Evolutionary conservation across 2,797 vertebrate species (phyloP).

Genomic region (Falco columbarius): DNA sequence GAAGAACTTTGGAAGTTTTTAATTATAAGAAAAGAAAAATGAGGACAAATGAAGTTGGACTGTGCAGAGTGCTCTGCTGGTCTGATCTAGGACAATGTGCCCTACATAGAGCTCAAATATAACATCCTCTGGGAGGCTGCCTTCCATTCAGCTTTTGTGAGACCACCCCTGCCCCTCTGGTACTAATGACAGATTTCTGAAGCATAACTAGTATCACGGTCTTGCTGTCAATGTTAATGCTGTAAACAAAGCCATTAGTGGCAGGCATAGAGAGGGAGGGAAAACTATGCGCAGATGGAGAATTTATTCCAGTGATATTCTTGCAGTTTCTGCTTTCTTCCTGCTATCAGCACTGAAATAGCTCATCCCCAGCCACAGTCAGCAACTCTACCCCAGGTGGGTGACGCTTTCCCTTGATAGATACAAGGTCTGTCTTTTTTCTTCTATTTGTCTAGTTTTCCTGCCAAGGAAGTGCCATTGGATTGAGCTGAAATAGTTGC

Average conservation of each 20-base stretch:
- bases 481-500: slow-evolving; percentile 20
- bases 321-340: slow-evolving; percentile 23
- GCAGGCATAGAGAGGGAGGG: background rate
- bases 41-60: slow-evolving; percentile 52
- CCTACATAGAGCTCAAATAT: slow-evolving; percentile 69
- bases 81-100: slow-evolving; percentile 70
- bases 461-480: slow-evolving; percentile 48
- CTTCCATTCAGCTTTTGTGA: slow-evolving; percentile 58
- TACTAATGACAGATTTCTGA: slow-evolving; percentile 30
- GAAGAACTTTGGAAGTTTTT: slow-evolving; percentile 60
- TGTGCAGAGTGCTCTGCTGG: slow-evolving; percentile 40
- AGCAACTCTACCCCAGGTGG: slow-evolving; percentile 52
- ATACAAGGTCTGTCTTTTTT: slow-evolving; percentile 7
- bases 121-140: slow-evolving; percentile 50
- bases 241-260: slow-evolving; percentile 49
- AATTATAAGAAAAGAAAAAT: slow-evolving; percentile 61
- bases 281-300: background rate
- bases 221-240: background rate
- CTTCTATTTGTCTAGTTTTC: slow-evolving; percentile 33
- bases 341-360: slow-evolving; percentile 53
- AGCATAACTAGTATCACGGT: background rate
- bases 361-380: slow-evolving; percentile 47
- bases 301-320: slow-evolving; percentile 27
- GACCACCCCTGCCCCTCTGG: background rate
- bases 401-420: slow-evolving; percentile 17